Evolutionary conservation across 2,797 vertebrate species (phyloP).

Genomic region (Falco naumanni): DNA sequence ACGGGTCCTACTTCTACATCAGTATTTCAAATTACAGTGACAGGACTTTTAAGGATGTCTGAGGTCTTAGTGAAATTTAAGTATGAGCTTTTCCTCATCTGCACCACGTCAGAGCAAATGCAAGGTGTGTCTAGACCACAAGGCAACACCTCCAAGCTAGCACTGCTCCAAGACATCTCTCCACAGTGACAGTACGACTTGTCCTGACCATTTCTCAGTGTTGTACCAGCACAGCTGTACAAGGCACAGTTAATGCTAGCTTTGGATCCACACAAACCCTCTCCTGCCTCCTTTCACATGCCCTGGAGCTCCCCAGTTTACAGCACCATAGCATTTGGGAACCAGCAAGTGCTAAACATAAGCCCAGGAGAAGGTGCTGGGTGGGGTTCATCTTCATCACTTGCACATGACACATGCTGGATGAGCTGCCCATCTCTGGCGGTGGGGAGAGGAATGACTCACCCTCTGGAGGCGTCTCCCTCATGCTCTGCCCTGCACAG

Average conservation of each 20-base stretch:
- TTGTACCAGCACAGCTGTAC: background rate
- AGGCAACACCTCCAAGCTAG: background rate
- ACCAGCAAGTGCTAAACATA: background rate
- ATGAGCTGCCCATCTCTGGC: background rate
- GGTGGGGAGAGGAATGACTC: background rate
- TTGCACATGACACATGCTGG: background rate
- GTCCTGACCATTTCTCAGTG: background rate
- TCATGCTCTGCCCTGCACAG: fast-evolving
- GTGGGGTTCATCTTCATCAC: background rate
- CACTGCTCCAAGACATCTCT: background rate
- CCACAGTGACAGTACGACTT: fast-evolving
- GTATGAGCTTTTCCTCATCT: background rate
- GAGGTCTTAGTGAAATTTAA: background rate
- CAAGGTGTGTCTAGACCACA: background rate
- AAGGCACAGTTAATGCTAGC: fast-evolving
- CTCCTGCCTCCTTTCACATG: background rate
- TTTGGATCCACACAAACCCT: background rate
- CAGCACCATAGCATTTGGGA: background rate
- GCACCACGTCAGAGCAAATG: background rate
- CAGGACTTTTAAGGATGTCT: background rate
- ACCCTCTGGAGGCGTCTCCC: background rate
- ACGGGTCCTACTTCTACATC: background rate
- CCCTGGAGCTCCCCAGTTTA: background rate
- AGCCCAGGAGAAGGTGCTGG: background rate
- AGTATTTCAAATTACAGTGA: background rate